Evolutionary conservation across 2,113 vertebrate genomes (phyloP).

Genomic region (Petrocephalus zakoni): DNA sequence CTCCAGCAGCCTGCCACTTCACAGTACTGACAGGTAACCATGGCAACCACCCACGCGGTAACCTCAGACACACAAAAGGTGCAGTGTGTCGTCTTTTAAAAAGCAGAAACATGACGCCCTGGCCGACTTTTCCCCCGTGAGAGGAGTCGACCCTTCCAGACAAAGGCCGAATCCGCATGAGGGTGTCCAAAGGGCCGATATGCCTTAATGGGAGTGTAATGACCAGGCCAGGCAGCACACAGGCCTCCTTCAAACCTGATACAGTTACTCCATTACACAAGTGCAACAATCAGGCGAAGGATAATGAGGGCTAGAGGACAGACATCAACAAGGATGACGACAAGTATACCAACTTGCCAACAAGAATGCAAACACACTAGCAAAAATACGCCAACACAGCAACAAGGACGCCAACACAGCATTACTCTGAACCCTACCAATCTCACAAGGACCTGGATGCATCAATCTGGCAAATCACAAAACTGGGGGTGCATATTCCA

Average conservation of each 20-base stretch:
- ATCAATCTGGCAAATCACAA: not conserved
- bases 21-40: not conserved
- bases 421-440: not conserved
- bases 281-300: not conserved
- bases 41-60: not conserved
- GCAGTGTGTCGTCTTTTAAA: not conserved
- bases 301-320: not conserved
- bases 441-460: not conserved
- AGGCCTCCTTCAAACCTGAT: not conserved
- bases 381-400: not conserved
- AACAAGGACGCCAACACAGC: not conserved
- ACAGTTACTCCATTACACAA: not conserved
- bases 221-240: not conserved
- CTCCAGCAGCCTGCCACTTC: not conserved
- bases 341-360: not conserved
- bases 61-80: not conserved
- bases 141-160: not conserved
- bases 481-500: not conserved
- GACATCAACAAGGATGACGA: not conserved
- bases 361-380: not conserved
- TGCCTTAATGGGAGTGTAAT: not conserved
- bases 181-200: not conserved
- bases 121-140: not conserved
- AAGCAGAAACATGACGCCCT: not conserved
- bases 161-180: not conserved